Conservation (phyloP, 2,113 vertebrate species). For the Alces alces region DNA sequence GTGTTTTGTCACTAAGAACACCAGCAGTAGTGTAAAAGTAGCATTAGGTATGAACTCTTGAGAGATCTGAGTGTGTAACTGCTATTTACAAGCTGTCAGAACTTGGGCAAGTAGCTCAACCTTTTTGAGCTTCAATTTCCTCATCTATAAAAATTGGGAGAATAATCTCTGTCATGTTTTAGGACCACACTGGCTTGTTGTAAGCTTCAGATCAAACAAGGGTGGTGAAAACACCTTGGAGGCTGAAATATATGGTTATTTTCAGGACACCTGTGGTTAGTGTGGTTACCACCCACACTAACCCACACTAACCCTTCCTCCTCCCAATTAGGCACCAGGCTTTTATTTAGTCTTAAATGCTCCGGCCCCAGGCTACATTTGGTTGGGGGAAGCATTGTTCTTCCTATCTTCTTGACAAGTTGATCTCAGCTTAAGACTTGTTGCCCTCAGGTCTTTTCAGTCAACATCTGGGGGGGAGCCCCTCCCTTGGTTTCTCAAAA, state of each 20-base stretch:
- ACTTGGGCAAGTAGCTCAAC: neutral
- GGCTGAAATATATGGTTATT: conserved; percentile 40
- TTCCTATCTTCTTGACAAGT: conserved; percentile 57
- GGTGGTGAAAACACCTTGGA: conserved; percentile 39
- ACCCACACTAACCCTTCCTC: neutral
- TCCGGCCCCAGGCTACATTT: neutral
- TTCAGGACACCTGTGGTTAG: conserved; percentile 39
- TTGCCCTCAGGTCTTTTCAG: conserved; percentile 52
- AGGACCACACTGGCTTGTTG: neutral
- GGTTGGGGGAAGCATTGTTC: conserved; percentile 48
- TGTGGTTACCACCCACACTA: conserved; percentile 43
- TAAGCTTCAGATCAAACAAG: conserved; percentile 38
- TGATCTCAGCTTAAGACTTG: conserved; percentile 61
- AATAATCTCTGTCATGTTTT: conserved; percentile 4
- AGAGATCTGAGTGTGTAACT: neutral
- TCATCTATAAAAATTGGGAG: neutral
- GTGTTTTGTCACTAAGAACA: neutral
- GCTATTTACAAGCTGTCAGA: neutral
- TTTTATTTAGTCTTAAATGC: conserved; percentile 31
- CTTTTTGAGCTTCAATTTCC: neutral
- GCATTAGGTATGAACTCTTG: neutral
- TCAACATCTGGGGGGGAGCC: conserved; percentile 20
- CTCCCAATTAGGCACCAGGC: conserved; percentile 7
- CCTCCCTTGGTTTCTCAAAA: conserved; percentile 50
- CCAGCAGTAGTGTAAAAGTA: neutral